Conservation (phyloP, 2,888 invertebrate species). For the Drosophila pegasa region DNA sequence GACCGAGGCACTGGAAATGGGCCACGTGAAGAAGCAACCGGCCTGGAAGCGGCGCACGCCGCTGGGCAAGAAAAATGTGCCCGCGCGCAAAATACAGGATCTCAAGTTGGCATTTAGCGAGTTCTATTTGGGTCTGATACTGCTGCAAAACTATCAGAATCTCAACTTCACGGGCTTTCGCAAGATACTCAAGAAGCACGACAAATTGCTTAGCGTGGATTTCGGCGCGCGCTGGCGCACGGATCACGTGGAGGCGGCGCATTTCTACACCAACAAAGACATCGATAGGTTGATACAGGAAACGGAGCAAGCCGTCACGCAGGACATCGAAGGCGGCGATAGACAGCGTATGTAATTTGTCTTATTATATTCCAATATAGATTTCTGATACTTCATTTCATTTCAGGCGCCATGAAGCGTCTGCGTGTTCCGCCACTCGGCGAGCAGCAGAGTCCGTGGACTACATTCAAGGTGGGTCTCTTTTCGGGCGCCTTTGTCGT, state of each 20-base stretch:
- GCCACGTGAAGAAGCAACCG: conserved; percentile 83
- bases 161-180: conserved; percentile 95
- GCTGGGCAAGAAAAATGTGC: conserved; percentile 85
- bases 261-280: conserved; percentile 93
- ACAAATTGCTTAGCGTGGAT: conserved; percentile 90
- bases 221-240: conserved; percentile 92
- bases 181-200: conserved; percentile 96
- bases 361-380: not conserved
- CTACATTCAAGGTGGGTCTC: conserved; percentile 93
- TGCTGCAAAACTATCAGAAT: conserved; percentile 95
- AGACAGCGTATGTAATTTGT: conserved; percentile 85
- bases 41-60: conserved; percentile 84
- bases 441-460: conserved; percentile 93
- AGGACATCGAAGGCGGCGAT: conserved; percentile 91
- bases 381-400: not conserved
- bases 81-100: conserved; percentile 91
- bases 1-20: conserved; percentile 85
- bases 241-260: conserved; percentile 92
- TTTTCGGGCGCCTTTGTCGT: conserved; percentile 93
- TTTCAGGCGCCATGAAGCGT: conserved; percentile 92
- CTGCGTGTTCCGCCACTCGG: conserved; percentile 94
- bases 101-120: conserved; percentile 95
- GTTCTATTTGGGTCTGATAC: conserved; percentile 93
- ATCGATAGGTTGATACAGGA: conserved; percentile 91
- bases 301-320: conserved; percentile 90